Evolutionary conservation across 1,140 invertebrate species (phyloP), one percentile per base, ranked within the genome.

Genomic region (Apis dorsata): DNA sequence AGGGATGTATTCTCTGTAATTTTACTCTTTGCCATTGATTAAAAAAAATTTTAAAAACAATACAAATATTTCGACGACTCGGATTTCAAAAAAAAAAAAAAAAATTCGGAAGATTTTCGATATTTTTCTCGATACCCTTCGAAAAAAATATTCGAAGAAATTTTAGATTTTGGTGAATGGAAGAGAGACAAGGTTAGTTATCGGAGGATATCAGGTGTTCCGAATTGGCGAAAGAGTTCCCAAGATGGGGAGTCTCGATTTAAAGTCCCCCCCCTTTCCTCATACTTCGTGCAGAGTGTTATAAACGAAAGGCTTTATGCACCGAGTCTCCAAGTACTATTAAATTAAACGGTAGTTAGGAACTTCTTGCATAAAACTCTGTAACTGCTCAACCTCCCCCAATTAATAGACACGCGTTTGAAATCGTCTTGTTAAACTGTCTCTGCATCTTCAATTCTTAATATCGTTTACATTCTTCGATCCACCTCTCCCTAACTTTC

Each of bases 301-400:
- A 88, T 88, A 88, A 88, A 88, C 88, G 86, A 88, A 88, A 79
- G 82, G 84, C 87, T 88, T 88, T 88, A 88, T 88, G 87, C 53
- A 69, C 81, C 28, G 82, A 89, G 87, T 89, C 79, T 51, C 62
- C 17, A 89, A 89, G 88, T 88, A 79, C 81, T 88, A 86, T 89
- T 89, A 88, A 88, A 89, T 89, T 89, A 88, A 89, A 88, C 81
- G 88, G 87, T 81, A 88, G 81, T 88, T 89, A 75, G 84, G 44
- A 88, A 88, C 74, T 88, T 88, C 87, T 79, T 88, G 65, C 86
- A 88, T 88, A 88, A 88, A 88, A 88, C 73, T 77, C 74, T 88
- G 78, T 85, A 88, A 88, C 87, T 88, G 86, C 77, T 75, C 77
- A 62, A 34, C 34, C 34, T 3, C 34, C 72, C 84, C 66, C 86